phyloP scores from a whole-genome alignment of 2,797 vertebrate species.

The Cynodonichthys magdalenae region DNA sequence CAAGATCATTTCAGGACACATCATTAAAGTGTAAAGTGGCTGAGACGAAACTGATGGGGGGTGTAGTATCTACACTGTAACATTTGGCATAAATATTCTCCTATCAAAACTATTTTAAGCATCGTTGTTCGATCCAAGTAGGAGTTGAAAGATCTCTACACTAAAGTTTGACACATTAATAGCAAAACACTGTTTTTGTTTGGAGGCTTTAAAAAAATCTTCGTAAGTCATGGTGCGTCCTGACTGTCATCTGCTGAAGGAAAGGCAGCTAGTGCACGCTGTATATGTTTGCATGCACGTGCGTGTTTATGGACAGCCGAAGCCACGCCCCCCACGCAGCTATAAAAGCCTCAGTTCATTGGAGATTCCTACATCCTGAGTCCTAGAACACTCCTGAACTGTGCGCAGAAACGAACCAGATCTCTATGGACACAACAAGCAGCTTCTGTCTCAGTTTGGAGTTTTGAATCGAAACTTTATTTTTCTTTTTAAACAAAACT shows the following conservation, averaged over 20 bases:
- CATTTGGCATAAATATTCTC: no score
- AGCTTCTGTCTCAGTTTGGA: not conserved
- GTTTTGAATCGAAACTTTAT: not conserved
- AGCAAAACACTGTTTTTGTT: no score
- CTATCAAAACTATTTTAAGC: no score
- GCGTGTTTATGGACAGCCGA: not conserved
- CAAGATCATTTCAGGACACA: conserved; percentile 52
- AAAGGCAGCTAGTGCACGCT: not conserved
- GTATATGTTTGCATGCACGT: not conserved
- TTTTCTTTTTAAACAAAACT: not conserved
- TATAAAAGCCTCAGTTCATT: conserved; percentile 45
- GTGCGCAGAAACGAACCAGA: not conserved
- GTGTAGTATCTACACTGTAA: not conserved
- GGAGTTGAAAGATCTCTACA: no score
- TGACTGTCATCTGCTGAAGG: conserved; percentile 7
- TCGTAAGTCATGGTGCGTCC: no score
- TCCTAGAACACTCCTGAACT: conserved; percentile 24
- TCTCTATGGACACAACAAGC: conserved; percentile 38
- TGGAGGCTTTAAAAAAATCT: no score
- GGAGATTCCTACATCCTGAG: conserved; percentile 38
- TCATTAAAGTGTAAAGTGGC: conserved; percentile 31
- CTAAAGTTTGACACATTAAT: no score
- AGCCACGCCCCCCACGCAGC: conserved; percentile 29
- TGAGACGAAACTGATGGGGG: conserved; percentile 27
- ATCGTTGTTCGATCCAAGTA: no score